These are phyloP conservation scores for Cichlasoma orientale DNA, from an alignment of 2,797 vertebrate genomes.

Conservation along the genomic window DNA sequence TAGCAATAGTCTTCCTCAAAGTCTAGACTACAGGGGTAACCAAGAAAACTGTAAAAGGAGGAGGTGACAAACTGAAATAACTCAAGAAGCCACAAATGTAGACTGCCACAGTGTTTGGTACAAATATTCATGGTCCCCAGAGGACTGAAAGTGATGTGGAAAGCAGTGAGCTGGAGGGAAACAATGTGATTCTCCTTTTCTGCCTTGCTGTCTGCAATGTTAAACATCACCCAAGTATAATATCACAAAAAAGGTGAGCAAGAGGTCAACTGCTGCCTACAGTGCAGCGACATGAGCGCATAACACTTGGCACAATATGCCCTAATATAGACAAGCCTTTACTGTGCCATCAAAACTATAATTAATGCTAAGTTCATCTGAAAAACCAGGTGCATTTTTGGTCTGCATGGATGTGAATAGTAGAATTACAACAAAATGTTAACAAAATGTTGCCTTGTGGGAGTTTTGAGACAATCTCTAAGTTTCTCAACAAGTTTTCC, in stretches of 20 bases:
- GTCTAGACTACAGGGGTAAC: too few species aligned
- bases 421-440: accelerated
- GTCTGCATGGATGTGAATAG: neutral
- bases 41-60: too few species aligned
- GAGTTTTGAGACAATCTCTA: neutral
- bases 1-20: too few species aligned
- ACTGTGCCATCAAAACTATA: neutral
- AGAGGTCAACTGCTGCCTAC: slow-evolving; percentile 39
- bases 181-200: slow-evolving; percentile 8
- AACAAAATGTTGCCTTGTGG: neutral
- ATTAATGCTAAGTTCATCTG: neutral
- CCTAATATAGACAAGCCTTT: neutral
- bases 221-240: slow-evolving; percentile 31
- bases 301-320: neutral
- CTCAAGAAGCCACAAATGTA: neutral
- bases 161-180: neutral
- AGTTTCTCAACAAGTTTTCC: neutral
- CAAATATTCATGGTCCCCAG: neutral
- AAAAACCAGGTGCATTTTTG: neutral
- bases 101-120: neutral
- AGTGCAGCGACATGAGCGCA: neutral
- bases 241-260: slow-evolving; percentile 19
- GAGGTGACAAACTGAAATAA: too few species aligned
- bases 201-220: slow-evolving; percentile 24
- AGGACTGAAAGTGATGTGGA: slow-evolving; percentile 8